Base-by-base conservation (phyloP, 2,113 vertebrate species). In the Oncorhynchus nerka region DNA sequence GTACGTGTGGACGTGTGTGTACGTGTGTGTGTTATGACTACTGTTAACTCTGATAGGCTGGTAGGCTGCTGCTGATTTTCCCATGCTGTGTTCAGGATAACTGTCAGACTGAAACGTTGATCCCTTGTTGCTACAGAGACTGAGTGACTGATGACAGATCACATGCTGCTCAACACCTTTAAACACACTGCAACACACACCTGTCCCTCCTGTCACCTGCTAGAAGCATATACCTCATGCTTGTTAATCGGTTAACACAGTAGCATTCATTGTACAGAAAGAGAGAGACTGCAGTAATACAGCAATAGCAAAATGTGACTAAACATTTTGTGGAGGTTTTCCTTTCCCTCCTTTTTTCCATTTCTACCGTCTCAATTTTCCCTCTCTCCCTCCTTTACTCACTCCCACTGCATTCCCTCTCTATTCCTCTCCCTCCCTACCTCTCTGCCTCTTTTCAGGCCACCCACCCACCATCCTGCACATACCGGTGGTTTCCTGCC, bases 401-500 rank as follows among this genome's bases (percentile, higher is more conserved):
- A 74, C 68, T 51, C 62, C 49, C 55, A 68, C 79, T 61, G 51
- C 51, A 55, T 59, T 49, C 61, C 61, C 68, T 39, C 49, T 74
- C 78, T 77, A 11, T 45, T 39, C 39, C 77, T 45, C 51, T 76
- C 73, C 61, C 68, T 13, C 67, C 39, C 68, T 39, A 34, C 75
- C 78, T 75, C 79, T 34, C 39, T 76, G 71, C 65, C 68, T 13
- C 67, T 65, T 51, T 82, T 48, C 65, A 68, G 86, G 86, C 87
- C 88, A 87, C 90, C 88, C 89, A 91, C 88, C 89, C 86, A 59
- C 90, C 89, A 75, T 85, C 86, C 85, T 83, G 86, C 78, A 84
- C 93, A 94, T 94, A 93, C 91, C 92, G 93, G 93, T 90, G 93
- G 92, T 93, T 94, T 93, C 84, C 89, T 92, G 88, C 80, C 26